Evolutionary conservation across 1,140 invertebrate species (phyloP), one percentile per base, ranked within the genome.

Genomic region (Drosophila bipectinata): DNA sequence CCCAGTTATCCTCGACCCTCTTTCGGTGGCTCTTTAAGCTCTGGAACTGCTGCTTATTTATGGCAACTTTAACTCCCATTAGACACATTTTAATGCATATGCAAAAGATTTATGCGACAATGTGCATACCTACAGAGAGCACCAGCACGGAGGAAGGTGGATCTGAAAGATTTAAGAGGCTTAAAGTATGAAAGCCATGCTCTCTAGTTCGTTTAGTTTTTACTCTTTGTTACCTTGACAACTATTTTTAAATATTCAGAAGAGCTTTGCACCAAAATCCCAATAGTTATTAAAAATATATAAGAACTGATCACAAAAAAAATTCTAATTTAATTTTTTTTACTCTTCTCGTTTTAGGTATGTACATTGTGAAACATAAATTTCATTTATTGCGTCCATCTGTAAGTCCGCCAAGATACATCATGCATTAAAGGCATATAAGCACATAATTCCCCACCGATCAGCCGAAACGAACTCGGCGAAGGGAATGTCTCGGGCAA

Each of bases 61-160:
- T 90, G 81, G 80, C 67, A 62, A 62, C 75, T 90, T 85, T 75
- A 82, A 74, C 64, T 89, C 83, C 89, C 83, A 77, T 78, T 62
- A 76, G 89, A 55, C 66, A 75, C 76, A 91, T 91, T 91, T 82
- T 73, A 82, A 80, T 81, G 89, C 88, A 84, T 90, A 81, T 83
- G 88, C 63, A 69, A 79, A 48, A 72, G 78, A 75, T 81, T 81
- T 75, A 75, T 75, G 78, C 52, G 67, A 56, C 59, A 66, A 59
- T 76, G 54, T 76, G 49, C 62, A 73, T 64, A 73, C 64, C 6
- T 37, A 54, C 49, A 24, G 14, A 15, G 48, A 64, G 21, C 71
- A 44, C 14, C n/a, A 64, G 21, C 71, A 44, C n/a, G 10, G 34
- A 37, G 12, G 15, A 45, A 41, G 8, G 6, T 30, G n/a, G 5